Base-by-base conservation (phyloP, 2,113 vertebrate genomes). In the Columbina picui region DNA sequence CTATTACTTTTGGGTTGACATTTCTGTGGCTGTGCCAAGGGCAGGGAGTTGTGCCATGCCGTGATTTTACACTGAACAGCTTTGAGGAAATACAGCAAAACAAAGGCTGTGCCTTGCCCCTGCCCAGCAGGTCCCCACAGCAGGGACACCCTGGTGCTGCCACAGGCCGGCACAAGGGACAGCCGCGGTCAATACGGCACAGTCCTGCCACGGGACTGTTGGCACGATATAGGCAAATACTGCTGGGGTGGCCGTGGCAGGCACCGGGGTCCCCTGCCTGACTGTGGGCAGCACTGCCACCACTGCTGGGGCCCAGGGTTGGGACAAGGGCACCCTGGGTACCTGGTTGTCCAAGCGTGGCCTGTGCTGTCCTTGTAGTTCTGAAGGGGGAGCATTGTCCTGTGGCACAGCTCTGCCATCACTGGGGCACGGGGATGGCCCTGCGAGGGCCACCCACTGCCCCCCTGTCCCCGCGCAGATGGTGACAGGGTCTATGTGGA, bases 221-320 rank as follows among this genome's bases (percentile, higher is more conserved):
- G 88, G 82, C 82, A 94, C 67, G 22, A 29, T 0, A 5, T 12
- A 36, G 74, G 47, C 61, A 94, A 87, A 82, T 23, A 21, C 7
- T 0, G 1, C 20, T 1, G 8, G 27, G 12, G 29, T 2, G 25
- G 29, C 73, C 0, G 0, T 1, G 26, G 26, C 59, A 53, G 59
- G 68, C 45, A 65, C 34, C 0, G 0, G 45, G 4, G 30, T 79
- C 27, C 41, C 53, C 41, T 68, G 71, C 16, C 56, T 1, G 7
- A 27, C 47, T 59, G 83, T 3, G 3, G 56, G 49, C 59, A 60
- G 26, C 63, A 9, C 43, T 77, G 59, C 15, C 14, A 5, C n/a
- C 52, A 29, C 53, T 1, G 1, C 26, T 4, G 7, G 5, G 18
- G 41, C 12, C 34, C 12, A 15, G 45, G 23, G 29, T 2, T 59